Percentiles rank a stretch among this genome's conserved stretches.
These are phyloP conservation scores for Neopelma chrysocephalum DNA, from an alignment of 2,797 vertebrate genomes.

Conservation along the genomic window DNA sequence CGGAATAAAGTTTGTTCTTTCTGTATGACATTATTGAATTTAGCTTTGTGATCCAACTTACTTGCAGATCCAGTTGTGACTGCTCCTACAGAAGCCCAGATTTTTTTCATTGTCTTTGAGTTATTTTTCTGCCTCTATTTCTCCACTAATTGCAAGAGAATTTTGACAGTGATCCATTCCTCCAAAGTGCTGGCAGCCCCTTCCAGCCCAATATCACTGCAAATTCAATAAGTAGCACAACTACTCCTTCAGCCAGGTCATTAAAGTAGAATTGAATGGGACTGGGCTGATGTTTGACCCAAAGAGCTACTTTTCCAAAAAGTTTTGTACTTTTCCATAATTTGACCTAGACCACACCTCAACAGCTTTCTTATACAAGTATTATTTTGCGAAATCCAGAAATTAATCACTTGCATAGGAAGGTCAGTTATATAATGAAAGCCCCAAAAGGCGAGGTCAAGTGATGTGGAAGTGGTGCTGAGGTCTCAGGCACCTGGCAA, in stretches of 20 bases:
- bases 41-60: not conserved
- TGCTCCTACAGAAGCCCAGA: not conserved
- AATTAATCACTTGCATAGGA: not conserved
- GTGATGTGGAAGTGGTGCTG: not conserved
- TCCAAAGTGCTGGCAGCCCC: not conserved
- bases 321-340: not conserved
- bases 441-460: not conserved
- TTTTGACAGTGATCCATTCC: slow-evolving; percentile 40
- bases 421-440: not conserved
- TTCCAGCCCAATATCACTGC: not conserved
- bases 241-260: not conserved
- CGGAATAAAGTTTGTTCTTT: not conserved
- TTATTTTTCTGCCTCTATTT: not conserved
- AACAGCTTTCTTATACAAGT: not conserved
- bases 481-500: not conserved
- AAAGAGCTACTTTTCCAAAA: not conserved
- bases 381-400: not conserved
- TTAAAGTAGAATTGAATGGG: not conserved
- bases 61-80: not conserved
- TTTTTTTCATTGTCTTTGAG: not conserved
- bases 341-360: not conserved
- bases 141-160: not conserved
- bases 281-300: not conserved
- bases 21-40: not conserved
- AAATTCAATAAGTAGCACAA: not conserved